phyloP scores from a whole-genome alignment of 2,113 vertebrate genomes.

The Crotalus helleri region DNA sequence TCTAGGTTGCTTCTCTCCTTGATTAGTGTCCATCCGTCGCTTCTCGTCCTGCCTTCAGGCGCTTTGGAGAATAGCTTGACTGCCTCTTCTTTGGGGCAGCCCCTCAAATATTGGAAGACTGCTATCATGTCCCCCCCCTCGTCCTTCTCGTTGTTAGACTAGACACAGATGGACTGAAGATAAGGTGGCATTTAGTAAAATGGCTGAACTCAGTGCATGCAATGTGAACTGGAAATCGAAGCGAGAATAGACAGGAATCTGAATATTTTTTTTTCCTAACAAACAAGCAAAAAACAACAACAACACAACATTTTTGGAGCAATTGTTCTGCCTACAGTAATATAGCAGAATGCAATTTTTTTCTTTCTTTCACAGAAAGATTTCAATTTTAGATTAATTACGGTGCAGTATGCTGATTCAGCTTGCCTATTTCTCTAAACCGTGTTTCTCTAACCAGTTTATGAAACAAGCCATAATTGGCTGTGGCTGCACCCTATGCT shows the following conservation, averaged over 20 bases:
- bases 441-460: neutral
- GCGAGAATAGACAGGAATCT: neutral
- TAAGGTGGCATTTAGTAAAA: neutral
- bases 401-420: neutral
- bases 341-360: neutral
- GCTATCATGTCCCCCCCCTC: too few relatives aligned
- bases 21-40: too few relatives aligned
- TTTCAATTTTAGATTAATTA: neutral
- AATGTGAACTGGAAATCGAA: neutral
- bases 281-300: neutral
- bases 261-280: neutral
- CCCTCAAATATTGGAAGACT: too few relatives aligned
- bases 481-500: neutral
- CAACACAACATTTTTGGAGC: neutral
- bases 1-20: too few relatives aligned
- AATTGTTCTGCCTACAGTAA: neutral
- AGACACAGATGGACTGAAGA: too few relatives aligned
- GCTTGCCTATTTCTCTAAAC: neutral
- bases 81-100: too few relatives aligned
- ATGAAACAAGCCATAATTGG: neutral
- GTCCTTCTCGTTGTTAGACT: too few relatives aligned
- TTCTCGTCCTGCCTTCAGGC: too few relatives aligned
- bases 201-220: neutral
- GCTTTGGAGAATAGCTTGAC: too few relatives aligned
- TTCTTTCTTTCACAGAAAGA: neutral